phyloP scores from a whole-genome alignment of 2,113 vertebrate species.

The Tychaedon coryphoeus region DNA sequence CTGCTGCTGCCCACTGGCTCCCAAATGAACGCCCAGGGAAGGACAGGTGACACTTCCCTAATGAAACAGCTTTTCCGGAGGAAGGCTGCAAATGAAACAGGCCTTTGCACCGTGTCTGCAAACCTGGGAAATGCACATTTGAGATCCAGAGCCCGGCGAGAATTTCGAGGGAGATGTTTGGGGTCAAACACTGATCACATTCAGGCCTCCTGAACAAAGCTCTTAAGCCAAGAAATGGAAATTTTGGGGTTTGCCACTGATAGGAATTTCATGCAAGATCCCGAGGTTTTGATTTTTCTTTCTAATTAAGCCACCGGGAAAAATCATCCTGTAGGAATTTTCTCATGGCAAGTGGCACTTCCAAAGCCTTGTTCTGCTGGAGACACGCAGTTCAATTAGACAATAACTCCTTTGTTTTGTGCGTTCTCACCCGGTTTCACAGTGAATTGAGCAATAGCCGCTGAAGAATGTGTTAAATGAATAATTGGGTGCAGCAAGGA shows the following conservation, averaged over 20 bases:
- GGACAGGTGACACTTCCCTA: not conserved
- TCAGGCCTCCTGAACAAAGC: not conserved
- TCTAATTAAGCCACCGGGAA: not conserved
- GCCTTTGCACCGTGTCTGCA: not conserved
- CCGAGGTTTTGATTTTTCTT: not conserved
- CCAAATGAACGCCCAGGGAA: not conserved
- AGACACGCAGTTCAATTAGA: not conserved
- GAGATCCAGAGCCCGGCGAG: not conserved
- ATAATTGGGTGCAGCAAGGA: not conserved
- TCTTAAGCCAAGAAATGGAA: not conserved
- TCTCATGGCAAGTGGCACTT: not conserved
- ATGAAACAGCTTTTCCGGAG: not conserved
- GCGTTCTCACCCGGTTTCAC: not conserved
- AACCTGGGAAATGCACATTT: not conserved
- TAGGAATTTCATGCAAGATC: not conserved
- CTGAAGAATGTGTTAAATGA: not conserved
- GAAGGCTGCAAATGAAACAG: not conserved
- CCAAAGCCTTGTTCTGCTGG: not conserved
- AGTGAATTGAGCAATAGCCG: not conserved
- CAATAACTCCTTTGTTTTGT: conserved; percentile 6
- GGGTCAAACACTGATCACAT: not conserved
- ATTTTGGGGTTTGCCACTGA: not conserved
- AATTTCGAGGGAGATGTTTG: not conserved
- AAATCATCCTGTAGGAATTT: not conserved
- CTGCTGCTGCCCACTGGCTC: not conserved